A percentile compares a stretch with the other conserved stretches of the same genome.
These are phyloP conservation scores for Sitta europaea DNA, from an alignment of 2,113 vertebrate species.

Conservation along the genomic window DNA sequence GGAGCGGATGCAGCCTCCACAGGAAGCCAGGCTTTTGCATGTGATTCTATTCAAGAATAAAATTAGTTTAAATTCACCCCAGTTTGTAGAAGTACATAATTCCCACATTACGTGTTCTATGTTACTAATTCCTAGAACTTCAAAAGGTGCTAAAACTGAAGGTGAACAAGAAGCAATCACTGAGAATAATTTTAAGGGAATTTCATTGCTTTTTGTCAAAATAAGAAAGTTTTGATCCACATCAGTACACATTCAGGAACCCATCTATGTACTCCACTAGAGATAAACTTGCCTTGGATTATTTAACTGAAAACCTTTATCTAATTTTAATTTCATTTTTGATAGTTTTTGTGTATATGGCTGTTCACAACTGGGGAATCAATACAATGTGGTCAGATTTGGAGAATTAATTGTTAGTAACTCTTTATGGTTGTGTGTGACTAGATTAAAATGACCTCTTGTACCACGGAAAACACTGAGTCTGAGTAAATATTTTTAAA, in stretches of 20 bases:
- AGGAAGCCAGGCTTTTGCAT: conserved; percentile 1
- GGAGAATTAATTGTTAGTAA: background rate
- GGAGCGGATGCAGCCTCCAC: background rate
- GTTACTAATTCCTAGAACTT: background rate
- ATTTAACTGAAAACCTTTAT: background rate
- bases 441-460: background rate
- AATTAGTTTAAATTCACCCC: background rate
- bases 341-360: background rate
- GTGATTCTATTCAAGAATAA: conserved; percentile 11
- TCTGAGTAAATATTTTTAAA: background rate
- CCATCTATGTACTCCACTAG: background rate
- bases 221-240: background rate
- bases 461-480: background rate
- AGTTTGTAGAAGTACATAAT: background rate
- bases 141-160: background rate
- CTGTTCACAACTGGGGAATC: background rate
- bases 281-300: background rate
- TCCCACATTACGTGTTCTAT: background rate
- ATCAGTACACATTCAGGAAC: background rate
- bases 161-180: background rate
- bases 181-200: background rate
- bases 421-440: background rate
- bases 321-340: background rate
- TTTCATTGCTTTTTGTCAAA: background rate
- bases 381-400: background rate